Evolutionary conservation across 2,797 vertebrate genomes (phyloP).

Genomic region (Notoglanidium macrostoma): DNA sequence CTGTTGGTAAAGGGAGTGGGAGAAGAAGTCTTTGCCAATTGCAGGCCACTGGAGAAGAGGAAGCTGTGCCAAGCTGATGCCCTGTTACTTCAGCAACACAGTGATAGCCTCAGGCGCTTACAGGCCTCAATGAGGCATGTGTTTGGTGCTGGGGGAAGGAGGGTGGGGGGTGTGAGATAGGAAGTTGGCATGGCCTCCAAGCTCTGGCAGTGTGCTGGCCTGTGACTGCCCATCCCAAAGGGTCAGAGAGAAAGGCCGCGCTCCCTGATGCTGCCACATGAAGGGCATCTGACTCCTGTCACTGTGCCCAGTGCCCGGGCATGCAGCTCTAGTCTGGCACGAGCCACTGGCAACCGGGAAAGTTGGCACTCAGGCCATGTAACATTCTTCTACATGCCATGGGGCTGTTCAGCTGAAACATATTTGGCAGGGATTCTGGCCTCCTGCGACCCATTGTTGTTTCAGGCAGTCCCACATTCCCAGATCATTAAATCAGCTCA

Average conservation of each 20-base stretch:
- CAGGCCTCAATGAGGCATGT: conserved; percentile 42
- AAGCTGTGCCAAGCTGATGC: conserved; percentile 41
- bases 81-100: conserved; percentile 37
- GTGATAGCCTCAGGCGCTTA: conserved; percentile 42
- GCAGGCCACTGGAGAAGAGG: conserved; percentile 29
- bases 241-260: conserved; percentile 67
- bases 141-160: conserved; percentile 25
- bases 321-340: conserved; percentile 67
- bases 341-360: conserved; percentile 67
- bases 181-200: conserved; percentile 43
- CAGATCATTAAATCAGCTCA: conserved; percentile 74
- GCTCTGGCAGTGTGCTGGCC: conserved; percentile 57
- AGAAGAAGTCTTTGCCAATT: conserved; percentile 32
- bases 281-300: conserved; percentile 76
- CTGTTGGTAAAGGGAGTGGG: not conserved
- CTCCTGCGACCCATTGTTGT: conserved; percentile 64
- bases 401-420: conserved; percentile 69
- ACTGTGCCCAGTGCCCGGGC: conserved; percentile 67
- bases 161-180: conserved; percentile 34
- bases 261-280: conserved; percentile 72
- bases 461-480: conserved; percentile 68
- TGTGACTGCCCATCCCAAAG: conserved; percentile 62
- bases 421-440: conserved; percentile 69
- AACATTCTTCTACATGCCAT: conserved; percentile 77
- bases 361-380: conserved; percentile 71